Percentiles rank a stretch among this genome's conserved stretches.
Conservation (phyloP, 2,888 invertebrate genomes). For the Agrotis ipsilon region DNA sequence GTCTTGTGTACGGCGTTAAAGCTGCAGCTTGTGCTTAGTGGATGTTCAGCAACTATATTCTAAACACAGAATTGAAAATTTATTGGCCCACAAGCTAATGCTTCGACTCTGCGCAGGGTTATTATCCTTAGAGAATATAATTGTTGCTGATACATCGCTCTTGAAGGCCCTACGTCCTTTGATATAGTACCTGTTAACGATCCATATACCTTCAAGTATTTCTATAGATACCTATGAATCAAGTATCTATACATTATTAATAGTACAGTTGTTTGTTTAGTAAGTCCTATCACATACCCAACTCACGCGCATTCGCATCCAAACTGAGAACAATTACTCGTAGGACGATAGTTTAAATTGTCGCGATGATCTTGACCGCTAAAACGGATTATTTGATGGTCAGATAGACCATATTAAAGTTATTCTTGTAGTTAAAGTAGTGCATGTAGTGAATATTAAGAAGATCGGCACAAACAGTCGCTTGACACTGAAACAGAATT, state of each 20-base stretch:
- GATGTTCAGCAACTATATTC: too few relatives aligned
- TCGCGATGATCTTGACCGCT: conserved; percentile 32
- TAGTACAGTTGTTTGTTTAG: not conserved
- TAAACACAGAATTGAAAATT: too few relatives aligned
- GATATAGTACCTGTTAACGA: too few relatives aligned
- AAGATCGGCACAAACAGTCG: too few relatives aligned
- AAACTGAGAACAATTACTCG: conserved; percentile 35
- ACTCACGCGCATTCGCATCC: conserved; percentile 15
- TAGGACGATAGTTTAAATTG: conserved; percentile 21
- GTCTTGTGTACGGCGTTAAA: too few relatives aligned
- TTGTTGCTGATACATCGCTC: too few relatives aligned
- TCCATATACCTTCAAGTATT: not conserved
- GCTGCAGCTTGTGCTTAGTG: too few relatives aligned
- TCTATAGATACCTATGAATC: not conserved
- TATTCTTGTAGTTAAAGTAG: conserved; percentile 10
- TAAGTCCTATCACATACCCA: conserved; percentile 21
- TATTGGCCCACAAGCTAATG: too few relatives aligned
- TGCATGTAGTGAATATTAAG: too few relatives aligned
- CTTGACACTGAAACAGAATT: too few relatives aligned
- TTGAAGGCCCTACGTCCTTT: not conserved
- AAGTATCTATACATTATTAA: not conserved
- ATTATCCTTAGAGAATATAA: too few relatives aligned
- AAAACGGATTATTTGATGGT: conserved; percentile 14
- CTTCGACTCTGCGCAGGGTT: too few relatives aligned
- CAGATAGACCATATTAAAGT: not conserved